Base-by-base conservation (phyloP, 2,797 vertebrate genomes). In the Eutrigla gurnardus region DNA sequence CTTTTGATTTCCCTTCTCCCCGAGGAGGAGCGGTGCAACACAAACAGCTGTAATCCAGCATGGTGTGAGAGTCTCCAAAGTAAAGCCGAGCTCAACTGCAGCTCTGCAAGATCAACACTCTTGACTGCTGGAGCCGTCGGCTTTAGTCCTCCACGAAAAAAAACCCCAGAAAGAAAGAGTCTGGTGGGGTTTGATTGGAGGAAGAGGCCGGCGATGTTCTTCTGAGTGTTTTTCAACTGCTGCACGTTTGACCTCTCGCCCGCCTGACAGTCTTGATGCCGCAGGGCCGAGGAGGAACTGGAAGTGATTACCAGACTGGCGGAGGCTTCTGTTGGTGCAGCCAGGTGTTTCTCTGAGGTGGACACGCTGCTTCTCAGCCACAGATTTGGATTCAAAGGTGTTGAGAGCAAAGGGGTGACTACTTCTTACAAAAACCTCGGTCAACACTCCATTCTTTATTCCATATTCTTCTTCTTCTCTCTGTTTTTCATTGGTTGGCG, bases 291-390 rank as follows among this genome's bases (percentile, higher is more conserved):
- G 86, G 80, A 84, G 86, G 83, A 61, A 61, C 40, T 61, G 59
- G 59, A 89, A 86, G 73, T 79, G 50, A 84, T 81, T 81, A 85
- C 46, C 52, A 54, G 76, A 86, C 74, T 55, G 67, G 43, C 25
- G 63, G 54, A 76, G 63, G 73, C 79, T 83, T 79, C 87, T 82
- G 82, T 76, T 72, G 36, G 65, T 70, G 66, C 59, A 70, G 65
- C 78, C 76, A 86, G 67, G 87, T 81, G 79, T 76, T 83, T 83
- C 58, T 77, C 58, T 12, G 6, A 40, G 59, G 49, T 47, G 61
- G 54, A 49, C 32, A 35, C 52, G 49, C 65, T 25, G 13, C 45
- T 78, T 70, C 64, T 75, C 40, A 49, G 58, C 42, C 4, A 18
- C 66, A 81, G 40, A 72, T 79, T 73, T 45, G 53, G 35, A 81